Percentiles rank a stretch among this genome's conserved stretches.
phyloP scores from a whole-genome alignment of 2,888 invertebrate genomes.

The Seladonia tumulorum region DNA sequence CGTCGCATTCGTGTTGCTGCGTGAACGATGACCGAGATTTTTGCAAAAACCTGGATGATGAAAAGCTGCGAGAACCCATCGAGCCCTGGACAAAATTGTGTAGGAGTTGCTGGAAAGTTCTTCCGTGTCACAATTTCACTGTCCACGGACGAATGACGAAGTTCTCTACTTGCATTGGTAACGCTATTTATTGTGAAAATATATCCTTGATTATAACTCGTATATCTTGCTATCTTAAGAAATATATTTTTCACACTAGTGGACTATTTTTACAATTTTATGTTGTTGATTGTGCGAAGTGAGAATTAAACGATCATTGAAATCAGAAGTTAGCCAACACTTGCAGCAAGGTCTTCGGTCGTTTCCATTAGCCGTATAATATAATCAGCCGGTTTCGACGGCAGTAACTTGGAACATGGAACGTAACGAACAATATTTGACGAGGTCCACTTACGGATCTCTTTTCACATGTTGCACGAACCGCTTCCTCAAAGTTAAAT shows the following conservation, averaged over 20 bases:
- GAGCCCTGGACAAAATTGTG: conserved; percentile 75
- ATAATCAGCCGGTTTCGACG: background rate
- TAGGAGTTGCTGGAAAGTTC: conserved; percentile 75
- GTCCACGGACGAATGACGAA: conserved; percentile 75
- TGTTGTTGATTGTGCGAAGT: background rate
- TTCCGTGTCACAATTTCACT: conserved; percentile 73
- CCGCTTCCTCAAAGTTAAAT: background rate
- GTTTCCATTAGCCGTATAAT: background rate
- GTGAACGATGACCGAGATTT: conserved; percentile 44
- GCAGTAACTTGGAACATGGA: background rate
- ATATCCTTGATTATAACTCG: background rate
- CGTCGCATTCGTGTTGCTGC: conserved; percentile 75
- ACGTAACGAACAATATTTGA: background rate
- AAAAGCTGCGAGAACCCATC: conserved; percentile 72
- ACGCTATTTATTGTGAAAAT: conserved; percentile 9
- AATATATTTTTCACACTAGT: background rate
- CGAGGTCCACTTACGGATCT: background rate
- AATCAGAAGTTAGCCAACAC: too few species aligned
- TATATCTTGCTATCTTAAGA: background rate
- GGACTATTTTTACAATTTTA: too few species aligned
- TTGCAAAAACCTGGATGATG: conserved; percentile 53
- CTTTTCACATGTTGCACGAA: background rate
- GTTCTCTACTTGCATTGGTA: conserved; percentile 77
- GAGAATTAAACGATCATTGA: background rate
- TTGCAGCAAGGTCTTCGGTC: background rate